Evolutionary conservation across 2,888 invertebrate genomes (phyloP), one percentile per base, ranked within the genome.

Genomic region (Amphiduros pacificus): DNA sequence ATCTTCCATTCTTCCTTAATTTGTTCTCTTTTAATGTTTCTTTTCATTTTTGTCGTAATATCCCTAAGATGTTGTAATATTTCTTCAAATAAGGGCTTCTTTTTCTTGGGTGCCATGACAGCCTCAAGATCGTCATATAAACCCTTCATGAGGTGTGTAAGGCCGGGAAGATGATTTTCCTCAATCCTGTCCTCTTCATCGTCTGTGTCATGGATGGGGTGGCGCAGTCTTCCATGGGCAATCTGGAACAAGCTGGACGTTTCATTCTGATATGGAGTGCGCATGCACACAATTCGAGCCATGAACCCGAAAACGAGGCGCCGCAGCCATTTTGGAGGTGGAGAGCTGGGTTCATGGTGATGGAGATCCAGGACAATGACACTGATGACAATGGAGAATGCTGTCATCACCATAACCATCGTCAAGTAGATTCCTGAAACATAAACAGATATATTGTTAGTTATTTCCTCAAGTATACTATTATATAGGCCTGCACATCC

Each of bases 351-450:
- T 9, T 76, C 71, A 52, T 71, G 71, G 68, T 84, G 83, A 63
- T 83, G 81, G 57, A 83, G 74, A 69, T 82, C 82, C 6, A 84
- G 76, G 4, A 84, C 82, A 62, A 82, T 74, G 44, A 84, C 84
- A 11, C 82, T 82, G 54, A 83, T 73, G 3, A 80, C 75, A 17
- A 83, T 81, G 11, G 82, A 82, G 14, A 82, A 62, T 3, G 82
- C 82, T 26, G 82, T 82, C 73, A 83, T 80, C 22, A 78, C 80
- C 84, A 84, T 84, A 31, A 82, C 81, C 22, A 82, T 75, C 20
- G 82, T 84, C 50, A 84, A 72, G 68, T 84, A 84, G 54, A 84
- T 79, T 24, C 82, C 83, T 82, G 73, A 26, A 72, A 73, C 48
- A 49, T n/a, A 55, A n/a, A n/a, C n/a, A n/a, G n/a, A n/a, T n/a